These are phyloP conservation scores for Tiliacea citrago DNA, from an alignment of 2,888 invertebrate species.

Conservation along the genomic window DNA sequence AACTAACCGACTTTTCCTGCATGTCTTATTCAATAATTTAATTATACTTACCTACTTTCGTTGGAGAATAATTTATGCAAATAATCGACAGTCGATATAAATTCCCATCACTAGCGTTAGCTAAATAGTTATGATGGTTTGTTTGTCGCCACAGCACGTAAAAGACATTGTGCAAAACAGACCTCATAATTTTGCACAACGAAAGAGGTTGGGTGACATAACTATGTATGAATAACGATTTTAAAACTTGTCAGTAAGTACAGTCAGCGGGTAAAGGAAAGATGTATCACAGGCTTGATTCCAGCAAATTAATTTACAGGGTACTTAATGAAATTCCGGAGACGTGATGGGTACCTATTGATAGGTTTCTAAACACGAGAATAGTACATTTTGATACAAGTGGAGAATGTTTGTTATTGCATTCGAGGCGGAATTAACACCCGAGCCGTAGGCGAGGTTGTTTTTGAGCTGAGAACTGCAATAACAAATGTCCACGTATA, in stretches of 20 bases:
- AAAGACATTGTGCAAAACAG: slow-evolving; percentile 65
- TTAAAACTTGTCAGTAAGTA: slow-evolving; percentile 45
- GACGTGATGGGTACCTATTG: too few species aligned
- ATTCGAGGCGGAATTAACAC: too few species aligned
- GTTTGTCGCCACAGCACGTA: slow-evolving; percentile 56
- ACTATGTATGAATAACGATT: slow-evolving; percentile 70
- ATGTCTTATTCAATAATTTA: slow-evolving; percentile 3
- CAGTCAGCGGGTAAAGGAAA: slow-evolving; percentile 7
- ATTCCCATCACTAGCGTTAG: slow-evolving; percentile 52
- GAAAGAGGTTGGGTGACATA: slow-evolving; percentile 61
- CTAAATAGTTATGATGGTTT: slow-evolving; percentile 45
- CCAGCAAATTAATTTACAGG: background rate
- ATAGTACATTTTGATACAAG: too few species aligned
- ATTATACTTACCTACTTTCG: slow-evolving; percentile 12
- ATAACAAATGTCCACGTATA: too few species aligned
- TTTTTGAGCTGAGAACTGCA: too few species aligned
- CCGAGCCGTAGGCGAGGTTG: too few species aligned
- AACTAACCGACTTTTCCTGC: slow-evolving; percentile 6
- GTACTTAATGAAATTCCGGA: background rate
- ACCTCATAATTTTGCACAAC: slow-evolving; percentile 71
- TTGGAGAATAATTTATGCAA: background rate
- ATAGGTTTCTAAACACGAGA: background rate
- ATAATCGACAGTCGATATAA: slow-evolving; percentile 52
- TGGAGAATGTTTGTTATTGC: too few species aligned
- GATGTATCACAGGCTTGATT: too few species aligned